These are phyloP conservation scores for Garra rufa DNA, from an alignment of 2,113 vertebrate species.

Conservation along the genomic window DNA sequence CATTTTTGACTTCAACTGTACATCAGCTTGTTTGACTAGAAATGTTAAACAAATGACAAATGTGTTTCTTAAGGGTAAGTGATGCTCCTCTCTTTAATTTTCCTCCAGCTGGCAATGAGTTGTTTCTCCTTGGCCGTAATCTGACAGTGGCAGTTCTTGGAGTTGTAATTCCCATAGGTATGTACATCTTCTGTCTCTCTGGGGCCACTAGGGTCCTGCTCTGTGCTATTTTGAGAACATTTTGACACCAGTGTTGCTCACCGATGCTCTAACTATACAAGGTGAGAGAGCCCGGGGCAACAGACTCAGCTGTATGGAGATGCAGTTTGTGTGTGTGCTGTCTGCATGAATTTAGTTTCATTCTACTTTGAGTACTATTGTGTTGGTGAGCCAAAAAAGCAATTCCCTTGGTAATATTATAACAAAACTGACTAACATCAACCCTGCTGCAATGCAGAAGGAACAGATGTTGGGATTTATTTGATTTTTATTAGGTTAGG, in stretches of 20 bases:
- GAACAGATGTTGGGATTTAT: background rate
- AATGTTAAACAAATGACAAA: background rate
- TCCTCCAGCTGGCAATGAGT: slow-evolving; percentile 85
- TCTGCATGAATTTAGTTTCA: slow-evolving; percentile 25
- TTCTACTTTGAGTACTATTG: slow-evolving; percentile 20
- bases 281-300: background rate
- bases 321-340: slow-evolving; percentile 28
- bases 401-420: background rate
- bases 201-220: slow-evolving; percentile 19
- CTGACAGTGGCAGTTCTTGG: slow-evolving; percentile 92
- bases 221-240: slow-evolving; percentile 47
- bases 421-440: slow-evolving; percentile 27
- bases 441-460: slow-evolving; percentile 35
- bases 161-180: slow-evolving; percentile 92
- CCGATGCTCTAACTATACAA: slow-evolving; percentile 26
- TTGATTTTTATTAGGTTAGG: background rate
- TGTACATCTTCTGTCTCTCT: slow-evolving; percentile 63
- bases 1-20: too few relatives aligned
- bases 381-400: background rate
- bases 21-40: background rate
- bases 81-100: slow-evolving; percentile 49
- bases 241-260: slow-evolving; percentile 27
- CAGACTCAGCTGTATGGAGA: slow-evolving; percentile 48
- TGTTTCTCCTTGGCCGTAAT: slow-evolving; percentile 85
- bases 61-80: background rate